Conservation (phyloP, 2,113 vertebrate genomes). For the Bubo blakistoni region DNA sequence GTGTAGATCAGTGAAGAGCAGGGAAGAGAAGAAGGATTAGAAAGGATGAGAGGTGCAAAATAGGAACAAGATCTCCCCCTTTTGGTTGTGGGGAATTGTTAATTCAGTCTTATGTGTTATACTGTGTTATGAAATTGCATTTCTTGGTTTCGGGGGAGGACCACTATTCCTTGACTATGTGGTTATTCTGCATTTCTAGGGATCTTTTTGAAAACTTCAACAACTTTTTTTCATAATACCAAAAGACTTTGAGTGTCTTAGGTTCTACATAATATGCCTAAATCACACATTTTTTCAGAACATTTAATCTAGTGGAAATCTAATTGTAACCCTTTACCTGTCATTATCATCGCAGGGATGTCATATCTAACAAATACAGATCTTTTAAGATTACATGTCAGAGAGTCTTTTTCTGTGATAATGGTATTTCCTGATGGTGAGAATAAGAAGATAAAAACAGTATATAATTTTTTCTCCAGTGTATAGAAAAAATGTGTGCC, state of each 20-base stretch:
- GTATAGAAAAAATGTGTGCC: background rate
- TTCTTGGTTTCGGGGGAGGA: background rate
- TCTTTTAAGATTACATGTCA: background rate
- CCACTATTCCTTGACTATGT: background rate
- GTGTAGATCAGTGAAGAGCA: background rate
- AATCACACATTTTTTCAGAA: background rate
- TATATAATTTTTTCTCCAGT: background rate
- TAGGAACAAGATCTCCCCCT: rapidly evolving
- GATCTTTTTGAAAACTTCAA: background rate
- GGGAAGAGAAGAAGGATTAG: background rate
- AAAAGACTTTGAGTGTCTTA: background rate
- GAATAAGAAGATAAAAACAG: background rate
- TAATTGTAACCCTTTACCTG: background rate
- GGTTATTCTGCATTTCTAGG: background rate
- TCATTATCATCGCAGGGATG: background rate
- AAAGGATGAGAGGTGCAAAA: background rate
- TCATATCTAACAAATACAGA: background rate
- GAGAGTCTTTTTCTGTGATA: background rate
- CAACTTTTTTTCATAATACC: background rate
- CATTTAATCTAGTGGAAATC: background rate
- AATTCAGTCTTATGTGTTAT: background rate
- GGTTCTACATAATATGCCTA: background rate
- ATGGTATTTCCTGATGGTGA: background rate
- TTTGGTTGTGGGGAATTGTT: background rate
- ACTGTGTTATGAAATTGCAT: background rate